Percentiles rank a stretch among this genome's conserved stretches.
Conservation (phyloP, 2,888 invertebrate species). For the Sesia bembeciformis region DNA sequence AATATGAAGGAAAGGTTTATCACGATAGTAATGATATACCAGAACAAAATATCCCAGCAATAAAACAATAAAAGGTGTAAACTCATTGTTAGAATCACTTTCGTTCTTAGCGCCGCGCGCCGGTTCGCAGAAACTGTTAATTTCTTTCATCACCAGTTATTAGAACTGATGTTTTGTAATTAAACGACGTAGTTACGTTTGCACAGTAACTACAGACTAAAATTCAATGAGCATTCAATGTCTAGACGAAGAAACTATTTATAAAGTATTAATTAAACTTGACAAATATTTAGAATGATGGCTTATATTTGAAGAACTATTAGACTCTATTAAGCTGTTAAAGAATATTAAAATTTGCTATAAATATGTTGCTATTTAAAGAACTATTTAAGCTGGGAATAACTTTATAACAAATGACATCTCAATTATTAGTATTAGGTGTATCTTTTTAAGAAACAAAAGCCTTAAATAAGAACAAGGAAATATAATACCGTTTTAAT, state of each 20-base stretch:
- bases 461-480: too few relatives aligned
- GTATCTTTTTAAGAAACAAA: too few relatives aligned
- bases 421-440: too few relatives aligned
- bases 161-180: conserved; percentile 37
- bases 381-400: too few relatives aligned
- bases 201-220: conserved; percentile 24
- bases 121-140: conserved; percentile 43
- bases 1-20: neutral
- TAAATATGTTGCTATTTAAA: too few relatives aligned
- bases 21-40: neutral
- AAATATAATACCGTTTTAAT: too few relatives aligned
- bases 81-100: conserved; percentile 44
- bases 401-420: too few relatives aligned
- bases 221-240: conserved; percentile 22
- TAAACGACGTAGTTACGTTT: conserved; percentile 22
- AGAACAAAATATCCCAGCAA: neutral
- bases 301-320: too few relatives aligned
- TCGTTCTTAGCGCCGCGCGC: conserved; percentile 36
- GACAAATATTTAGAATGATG: conserved; percentile 5
- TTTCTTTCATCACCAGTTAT: conserved; percentile 36
- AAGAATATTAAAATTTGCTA: too few relatives aligned
- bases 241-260: conserved; percentile 49
- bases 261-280: conserved; percentile 41
- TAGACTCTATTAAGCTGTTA: too few relatives aligned
- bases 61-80: neutral